Conservation (phyloP, 2,888 invertebrate species). For the Zootermopsis nevadensis region DNA sequence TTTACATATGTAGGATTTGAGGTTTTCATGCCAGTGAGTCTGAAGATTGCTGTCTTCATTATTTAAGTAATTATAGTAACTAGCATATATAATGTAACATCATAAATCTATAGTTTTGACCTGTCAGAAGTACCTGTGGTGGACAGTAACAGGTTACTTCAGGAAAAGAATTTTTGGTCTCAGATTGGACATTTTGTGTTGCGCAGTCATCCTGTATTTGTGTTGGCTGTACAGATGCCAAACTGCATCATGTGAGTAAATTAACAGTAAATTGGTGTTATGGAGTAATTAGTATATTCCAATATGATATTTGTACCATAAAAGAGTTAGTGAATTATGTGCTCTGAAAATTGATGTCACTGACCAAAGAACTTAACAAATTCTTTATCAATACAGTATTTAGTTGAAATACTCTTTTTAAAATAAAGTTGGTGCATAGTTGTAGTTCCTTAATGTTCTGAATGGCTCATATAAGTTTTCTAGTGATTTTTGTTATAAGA, state of each 20-base stretch:
- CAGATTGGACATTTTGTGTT: not conserved
- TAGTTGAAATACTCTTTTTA: not conserved
- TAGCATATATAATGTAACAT: not conserved
- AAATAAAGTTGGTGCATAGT: not conserved
- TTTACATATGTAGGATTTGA: no score
- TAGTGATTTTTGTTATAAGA: not conserved
- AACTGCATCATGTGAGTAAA: not conserved
- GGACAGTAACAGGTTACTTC: not conserved
- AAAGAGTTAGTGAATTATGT: not conserved
- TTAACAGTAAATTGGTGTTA: not conserved
- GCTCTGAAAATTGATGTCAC: not conserved
- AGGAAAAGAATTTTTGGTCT: not conserved
- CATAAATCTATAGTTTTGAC: not conserved
- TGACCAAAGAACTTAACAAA: not conserved
- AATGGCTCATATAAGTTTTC: not conserved
- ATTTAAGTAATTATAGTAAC: not conserved
- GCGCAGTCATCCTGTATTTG: constrained; percentile 4
- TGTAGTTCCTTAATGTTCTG: not conserved
- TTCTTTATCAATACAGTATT: not conserved
- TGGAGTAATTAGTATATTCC: not conserved
- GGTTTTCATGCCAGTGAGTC: no score
- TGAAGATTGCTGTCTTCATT: no score
- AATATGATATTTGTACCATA: not conserved
- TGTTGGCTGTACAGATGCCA: not conserved
- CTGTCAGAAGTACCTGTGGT: not conserved